Evolutionary conservation across 2,888 invertebrate species (phyloP), one percentile per base, ranked within the genome.

Genomic region (Timema cristinae): DNA sequence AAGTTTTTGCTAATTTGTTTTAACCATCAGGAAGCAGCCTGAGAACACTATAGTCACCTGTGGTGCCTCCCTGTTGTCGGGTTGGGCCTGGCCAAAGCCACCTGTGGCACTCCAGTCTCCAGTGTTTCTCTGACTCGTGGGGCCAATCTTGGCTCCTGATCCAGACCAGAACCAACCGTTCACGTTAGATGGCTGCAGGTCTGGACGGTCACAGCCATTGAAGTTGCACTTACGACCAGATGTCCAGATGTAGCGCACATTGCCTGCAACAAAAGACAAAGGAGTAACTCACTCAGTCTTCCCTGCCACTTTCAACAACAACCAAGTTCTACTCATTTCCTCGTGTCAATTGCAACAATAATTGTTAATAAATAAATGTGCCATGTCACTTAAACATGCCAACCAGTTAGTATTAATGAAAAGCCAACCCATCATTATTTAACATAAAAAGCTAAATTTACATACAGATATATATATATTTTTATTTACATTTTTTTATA

Each of bases 121-220:
- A 73, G 94, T 91, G 83, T 93, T 94, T 75, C 94, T 88, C 82
- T 94, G 93, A 51, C 91, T 90, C 71, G 95, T 95, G 74, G 94
- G 89, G 66, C 95, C 94, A 80, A 95, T 93, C 85, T 95, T 95
- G 75, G 92, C 94, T 50, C 95, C 95, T 9, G 94, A 94, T 76
- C 94, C 95, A 7, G 93, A 94, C 95, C 95, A 95, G 88, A 95
- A 95, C 95, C 95, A 95, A 71, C 93, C 93, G 82, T 93, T 92
- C 77, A 92, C 88, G 80, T 91, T 92, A 74, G 92, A 89, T n/a
- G 93, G 93, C 83, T 92, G 92, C 79, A 93, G 84, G 82, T 93
- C 93, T 67, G 90, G 83, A 71, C 93, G 86, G 83, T 92, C 92
- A 82, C 93, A 95, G 59, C 95, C 95, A 74, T 93, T 93, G 81